These are phyloP conservation scores for Stenodera caucasica DNA, from an alignment of 2,888 invertebrate species.

Conservation along the genomic window DNA sequence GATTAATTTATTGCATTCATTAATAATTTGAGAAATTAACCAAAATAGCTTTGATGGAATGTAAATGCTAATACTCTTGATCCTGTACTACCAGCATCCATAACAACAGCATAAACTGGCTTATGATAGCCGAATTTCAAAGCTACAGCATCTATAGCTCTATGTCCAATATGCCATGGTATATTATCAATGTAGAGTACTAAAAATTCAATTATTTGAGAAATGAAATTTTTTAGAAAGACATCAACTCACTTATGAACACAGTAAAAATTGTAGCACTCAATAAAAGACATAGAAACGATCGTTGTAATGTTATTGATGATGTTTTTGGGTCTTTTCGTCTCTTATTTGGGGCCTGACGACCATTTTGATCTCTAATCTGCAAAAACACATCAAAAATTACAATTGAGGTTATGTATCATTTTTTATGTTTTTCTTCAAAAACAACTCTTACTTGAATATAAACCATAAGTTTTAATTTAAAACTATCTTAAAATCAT, in stretches of 20 bases:
- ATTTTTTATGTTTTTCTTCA: constrained; percentile 40
- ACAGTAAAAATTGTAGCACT: constrained; percentile 51
- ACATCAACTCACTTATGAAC: constrained; percentile 48
- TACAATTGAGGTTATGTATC: neutral
- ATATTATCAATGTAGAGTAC: constrained; percentile 62
- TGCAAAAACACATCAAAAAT: neutral
- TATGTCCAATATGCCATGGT: constrained; percentile 56
- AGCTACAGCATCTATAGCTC: constrained; percentile 71
- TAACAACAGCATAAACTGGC: constrained; percentile 79
- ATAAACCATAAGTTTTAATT: neutral
- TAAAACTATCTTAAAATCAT: neutral
- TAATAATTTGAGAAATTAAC: constrained; percentile 57
- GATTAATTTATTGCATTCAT: no score
- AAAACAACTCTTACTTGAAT: constrained; percentile 13
- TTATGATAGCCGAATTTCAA: constrained; percentile 72
- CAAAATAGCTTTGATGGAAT: constrained; percentile 77
- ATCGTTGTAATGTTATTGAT: constrained; percentile 45
- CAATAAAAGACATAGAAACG: constrained; percentile 51
- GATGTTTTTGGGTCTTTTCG: constrained; percentile 42
- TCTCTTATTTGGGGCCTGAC: constrained; percentile 36
- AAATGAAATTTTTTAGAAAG: neutral
- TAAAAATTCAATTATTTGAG: constrained; percentile 41
- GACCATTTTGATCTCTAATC: constrained; percentile 32
- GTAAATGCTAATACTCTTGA: constrained; percentile 81
- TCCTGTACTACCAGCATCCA: constrained; percentile 95